A percentile compares a stretch with the other conserved stretches of the same genome.
Conservation (phyloP, 2,888 invertebrate genomes). For the Eristalis intricaria region DNA sequence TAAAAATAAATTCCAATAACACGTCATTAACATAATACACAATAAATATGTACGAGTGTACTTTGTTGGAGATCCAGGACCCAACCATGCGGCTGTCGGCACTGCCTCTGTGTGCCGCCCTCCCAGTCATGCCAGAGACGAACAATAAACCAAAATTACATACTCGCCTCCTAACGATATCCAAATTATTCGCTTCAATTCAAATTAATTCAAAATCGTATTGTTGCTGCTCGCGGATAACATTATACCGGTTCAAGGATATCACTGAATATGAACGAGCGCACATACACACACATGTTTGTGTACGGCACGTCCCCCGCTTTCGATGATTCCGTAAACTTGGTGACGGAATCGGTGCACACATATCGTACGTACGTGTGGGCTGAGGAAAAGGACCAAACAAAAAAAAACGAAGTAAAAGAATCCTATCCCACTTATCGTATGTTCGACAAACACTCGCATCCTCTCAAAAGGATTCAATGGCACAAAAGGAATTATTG, state of each 20-base stretch:
- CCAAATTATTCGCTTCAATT: constrained; percentile 72
- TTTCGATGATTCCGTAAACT: constrained; percentile 2
- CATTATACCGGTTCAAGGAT: constrained; percentile 68
- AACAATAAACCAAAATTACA: constrained; percentile 70
- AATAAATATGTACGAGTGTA: constrained; percentile 62
- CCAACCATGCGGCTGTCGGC: background rate
- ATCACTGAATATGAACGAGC: constrained; percentile 46
- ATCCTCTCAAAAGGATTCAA: constrained; percentile 65
- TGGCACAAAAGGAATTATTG: constrained; percentile 67
- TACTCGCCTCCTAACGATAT: constrained; percentile 63
- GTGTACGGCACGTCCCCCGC: too few relatives aligned
- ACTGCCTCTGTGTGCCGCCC: constrained; percentile 1
- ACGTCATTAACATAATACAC: constrained; percentile 77
- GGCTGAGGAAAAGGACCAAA: background rate
- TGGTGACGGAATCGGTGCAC: constrained; percentile 40
- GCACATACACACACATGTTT: background rate
- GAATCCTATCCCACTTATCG: constrained; percentile 53
- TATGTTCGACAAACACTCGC: constrained; percentile 43
- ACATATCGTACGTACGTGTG: background rate
- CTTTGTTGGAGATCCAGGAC: background rate
- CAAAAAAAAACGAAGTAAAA: background rate
- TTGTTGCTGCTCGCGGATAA: constrained; percentile 67
- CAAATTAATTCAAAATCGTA: constrained; percentile 72
- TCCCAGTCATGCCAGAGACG: constrained; percentile 40
- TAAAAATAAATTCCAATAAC: constrained; percentile 48